Base-by-base conservation (phyloP, 2,797 vertebrate genomes). In the Heliangelus exortis region DNA sequence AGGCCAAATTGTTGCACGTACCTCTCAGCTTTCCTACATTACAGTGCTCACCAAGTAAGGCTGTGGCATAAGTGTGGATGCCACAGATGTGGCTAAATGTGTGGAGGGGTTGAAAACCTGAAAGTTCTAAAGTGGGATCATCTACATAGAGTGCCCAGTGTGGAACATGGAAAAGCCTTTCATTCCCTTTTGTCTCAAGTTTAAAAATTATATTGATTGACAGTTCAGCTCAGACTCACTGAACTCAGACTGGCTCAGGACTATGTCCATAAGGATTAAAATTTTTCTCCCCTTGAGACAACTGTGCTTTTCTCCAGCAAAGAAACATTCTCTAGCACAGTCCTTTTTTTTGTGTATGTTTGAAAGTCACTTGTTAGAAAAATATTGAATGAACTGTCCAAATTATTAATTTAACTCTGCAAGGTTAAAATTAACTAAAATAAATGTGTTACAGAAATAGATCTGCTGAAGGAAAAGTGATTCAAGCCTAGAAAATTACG, bases 81-180 rank as follows among this genome's bases (percentile, higher is more conserved):
- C 39, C 39, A 12, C 39, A 39, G 39, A 41, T 41, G 39, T 41
- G 39, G 39, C 39, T 41, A 41, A 41, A 41, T 41, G 7, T 51
- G 7, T 25, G 6, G 11, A 19, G 22, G 25, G 19, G 39, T 11
- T 77, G 29, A 77, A 85, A 91, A 77, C 15, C 31, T 45, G 22
- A 31, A 71, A 74, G 17, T 53, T 55, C 25, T 83, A 34, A 59
- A 20, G 14, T 19, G 8, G 48, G 29, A 63, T 58, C 33, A 85
- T 6, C 19, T 45, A 43, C 39, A 67, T 18, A 73, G 26, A 0
- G 0, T 16, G 15, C n/a, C 16, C 39, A 23, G 21, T 12, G n/a
- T 9, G 48, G 47, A 89, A 90, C 29, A 43, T 11, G 33, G 78
- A 79, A 63, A 28, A 62, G 7, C 4, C 13, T 84, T 93, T 72